Evolutionary conservation across 2,797 vertebrate species (phyloP), one percentile per base, ranked within the genome.

Genomic region (Knipowitschia caucasica): DNA sequence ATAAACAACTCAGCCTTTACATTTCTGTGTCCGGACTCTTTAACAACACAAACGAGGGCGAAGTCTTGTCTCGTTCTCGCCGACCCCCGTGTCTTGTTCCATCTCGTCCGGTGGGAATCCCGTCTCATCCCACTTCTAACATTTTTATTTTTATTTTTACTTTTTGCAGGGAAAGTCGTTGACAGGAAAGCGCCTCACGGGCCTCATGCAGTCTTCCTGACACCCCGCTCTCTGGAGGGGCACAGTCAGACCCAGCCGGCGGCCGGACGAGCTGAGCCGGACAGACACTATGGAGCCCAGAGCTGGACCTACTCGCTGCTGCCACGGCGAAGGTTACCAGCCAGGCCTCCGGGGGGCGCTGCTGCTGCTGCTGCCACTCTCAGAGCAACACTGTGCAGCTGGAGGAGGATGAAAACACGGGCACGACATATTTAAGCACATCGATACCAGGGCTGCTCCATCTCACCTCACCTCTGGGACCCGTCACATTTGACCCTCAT

Each of bases 141-240:
- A n/a, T n/a, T n/a, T n/a, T n/a, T n/a, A n/a, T n/a, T n/a, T n/a
- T 35, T 66, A 46, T 59, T 33, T 30, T 59, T 67, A 67, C 55
- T 59, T 43, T 24, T 77, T 90, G 30, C 73, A 98, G 95, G 95
- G 95, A 69, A 98, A 98, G 84, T 96, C 95, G 2, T 84, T 97
- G 90, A 90, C 94, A 1, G 93, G 93, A 79, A 98, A 96, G 87
- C 93, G 95, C 45, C 92, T 98, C 86, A 94, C 95, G 1, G 94
- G 95, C 79, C 91, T 98, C 88, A 96, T 96, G 94, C 95, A 96
- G 88, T 96, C 95, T n/a, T 97, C 94, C 90, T 96, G 95, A 96
- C 86, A 49, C 67, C 53, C 69, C 73, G 2, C 31, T 85, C 62
- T 65, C 61, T 53, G 69, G 75, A 73, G 59, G 53, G 51, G 56